Base-by-base conservation (phyloP, 2,888 invertebrate species). In the Oscheius sp. region DNA sequence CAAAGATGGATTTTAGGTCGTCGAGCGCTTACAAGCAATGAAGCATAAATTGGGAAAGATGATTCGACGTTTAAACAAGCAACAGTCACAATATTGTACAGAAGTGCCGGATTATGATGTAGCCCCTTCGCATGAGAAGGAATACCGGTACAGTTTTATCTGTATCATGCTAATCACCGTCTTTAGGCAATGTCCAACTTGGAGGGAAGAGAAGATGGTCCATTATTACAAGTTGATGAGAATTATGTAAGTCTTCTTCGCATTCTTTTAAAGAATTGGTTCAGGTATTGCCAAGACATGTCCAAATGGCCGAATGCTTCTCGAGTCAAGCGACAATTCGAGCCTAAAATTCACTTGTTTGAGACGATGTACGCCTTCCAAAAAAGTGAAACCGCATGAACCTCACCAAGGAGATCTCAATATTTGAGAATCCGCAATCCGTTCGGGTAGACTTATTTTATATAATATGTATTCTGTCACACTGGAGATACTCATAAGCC, bases 171-270 rank as follows among this genome's bases (percentile, higher is more conserved):
- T 13, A 12, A 43, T 25, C 27, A 25, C 21, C 9, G n/a, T 41
- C 45, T 78, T 76, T 58, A 63, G 78, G 77, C 35, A 78, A 59
- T 85, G 85, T 49, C 78, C 76, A 13, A 74, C 72, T 25, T 85
- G 85, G 85, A 72, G 85, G 23, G 78, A 84, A 23, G 84, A 85
- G 77, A 85, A 85, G 59, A 78, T 84, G 45, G 81, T 84, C 7
- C 83, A 85, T 72, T 85, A 85, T 75, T 85, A 85, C 76, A 81
- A 83, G 63, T 69, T 85, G 69, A 85, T 85, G 85, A 69, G 85
- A 12, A 79, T 83, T 52, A 84, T 80, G 66, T 66, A 66, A 29
- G 66, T 16, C 5, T 21, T 18, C n/a, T n/a, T 18, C 1, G 29
- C 12, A 29, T 27, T n/a, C 1, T 61, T 43, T 61, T 21, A 3